Percentiles rank a stretch among this genome's conserved stretches.
Conservation (phyloP, 2,113 vertebrate species). For the Pogona vitticeps region DNA sequence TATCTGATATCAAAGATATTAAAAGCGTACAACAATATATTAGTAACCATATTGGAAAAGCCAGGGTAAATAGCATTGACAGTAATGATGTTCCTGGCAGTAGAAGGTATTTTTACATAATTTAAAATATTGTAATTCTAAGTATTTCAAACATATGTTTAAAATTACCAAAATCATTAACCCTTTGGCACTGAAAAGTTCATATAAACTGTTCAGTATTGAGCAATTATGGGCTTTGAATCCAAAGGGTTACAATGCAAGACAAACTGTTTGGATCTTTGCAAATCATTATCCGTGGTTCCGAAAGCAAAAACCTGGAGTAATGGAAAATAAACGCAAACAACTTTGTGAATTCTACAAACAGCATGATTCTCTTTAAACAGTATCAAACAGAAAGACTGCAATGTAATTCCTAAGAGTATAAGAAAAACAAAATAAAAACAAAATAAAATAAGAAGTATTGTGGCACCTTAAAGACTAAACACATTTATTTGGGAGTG, state of each 20-base stretch:
- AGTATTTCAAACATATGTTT: conserved; percentile 45
- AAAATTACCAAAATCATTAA: conserved; percentile 48
- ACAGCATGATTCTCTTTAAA: conserved; percentile 38
- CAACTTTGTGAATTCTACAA: conserved; percentile 40
- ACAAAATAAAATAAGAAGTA: not conserved
- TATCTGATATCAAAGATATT: conserved; percentile 49
- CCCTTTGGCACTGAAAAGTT: conserved; percentile 55
- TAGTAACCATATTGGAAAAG: conserved; percentile 56
- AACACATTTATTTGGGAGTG: too few species aligned
- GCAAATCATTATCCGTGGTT: conserved; percentile 53
- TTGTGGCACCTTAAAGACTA: too few species aligned
- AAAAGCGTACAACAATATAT: conserved; percentile 55
- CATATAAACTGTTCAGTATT: conserved; percentile 48
- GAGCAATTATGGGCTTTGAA: conserved; percentile 51
- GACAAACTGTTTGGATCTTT: conserved; percentile 49
- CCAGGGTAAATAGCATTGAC: conserved; percentile 62
- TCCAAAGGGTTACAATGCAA: conserved; percentile 34
- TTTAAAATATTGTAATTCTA: conserved; percentile 63
- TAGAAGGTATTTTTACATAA: conserved; percentile 54
- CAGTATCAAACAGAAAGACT: conserved; percentile 26
- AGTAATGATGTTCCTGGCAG: conserved; percentile 63
- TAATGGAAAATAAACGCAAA: conserved; percentile 29
- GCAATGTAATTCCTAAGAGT: conserved; percentile 14
- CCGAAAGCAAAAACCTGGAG: conserved; percentile 11
- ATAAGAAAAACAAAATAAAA: too few species aligned